Evolutionary conservation across 2,797 vertebrate species (phyloP), one percentile per base, ranked within the genome.

Genomic region (Morus bassanus): DNA sequence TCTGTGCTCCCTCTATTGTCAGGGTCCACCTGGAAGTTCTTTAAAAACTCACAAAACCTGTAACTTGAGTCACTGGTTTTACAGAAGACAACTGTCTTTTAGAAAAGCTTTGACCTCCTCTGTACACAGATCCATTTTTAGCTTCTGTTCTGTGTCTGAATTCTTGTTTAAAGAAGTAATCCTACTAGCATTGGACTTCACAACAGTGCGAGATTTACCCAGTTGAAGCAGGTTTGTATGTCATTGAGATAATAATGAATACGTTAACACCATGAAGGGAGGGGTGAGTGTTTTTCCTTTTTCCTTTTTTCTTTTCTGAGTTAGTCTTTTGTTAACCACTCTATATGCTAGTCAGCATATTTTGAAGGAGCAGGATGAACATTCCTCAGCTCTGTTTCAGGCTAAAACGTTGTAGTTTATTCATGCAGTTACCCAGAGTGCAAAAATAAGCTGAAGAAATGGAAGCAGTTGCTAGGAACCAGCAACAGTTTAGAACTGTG

Each of bases 81-180:
- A 4, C 1, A 33, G 30, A 19, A 46, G 11, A 84, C 56, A 43
- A 45, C 13, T 61, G 12, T 57, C 11, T 63, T 51, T 39, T 9
- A 8, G 6, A 56, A 61, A 75, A 88, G 24, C 23, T 57, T 74
- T 88, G 33, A 14, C 24, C 7, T 84, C 6, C 9, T 2, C 1
- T 61, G 1, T 45, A 8, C 3, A 10, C 9, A 3, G 10, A 50
- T 1, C 14, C 8, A 8, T 67, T 91, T 93, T 90, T 88, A 85
- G 80, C 23, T 67, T 91, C 14, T 82, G 31, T 78, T 76, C 56
- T 39, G 11, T 60, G 33, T 68, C 51, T 67, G 18, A 93, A 18
- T 72, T 80, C 17, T 74, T 54, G 35, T 91, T 89, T 83, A 78
- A 59, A 82, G 69, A 77, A 89, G 25, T 91, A 94, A 95, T 95